Conservation (phyloP, 2,797 vertebrate species). For the Coregonus ussuriensis region DNA sequence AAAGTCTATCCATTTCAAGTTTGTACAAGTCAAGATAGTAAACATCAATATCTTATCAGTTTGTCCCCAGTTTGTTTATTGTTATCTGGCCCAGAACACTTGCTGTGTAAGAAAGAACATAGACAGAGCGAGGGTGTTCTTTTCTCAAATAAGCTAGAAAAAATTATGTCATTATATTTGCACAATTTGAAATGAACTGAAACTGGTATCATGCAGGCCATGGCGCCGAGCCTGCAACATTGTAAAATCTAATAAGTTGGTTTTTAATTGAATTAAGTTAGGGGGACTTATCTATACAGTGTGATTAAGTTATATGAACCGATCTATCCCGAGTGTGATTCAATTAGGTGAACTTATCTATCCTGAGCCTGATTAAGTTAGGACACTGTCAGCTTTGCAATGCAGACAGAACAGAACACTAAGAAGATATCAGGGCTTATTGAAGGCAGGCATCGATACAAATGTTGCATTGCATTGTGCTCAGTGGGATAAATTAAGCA, state of each 20-base stretch:
- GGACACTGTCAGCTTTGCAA: slow-evolving; percentile 51
- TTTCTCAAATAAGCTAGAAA: slow-evolving; percentile 48
- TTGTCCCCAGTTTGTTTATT: slow-evolving; percentile 41
- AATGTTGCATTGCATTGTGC: slow-evolving; percentile 53
- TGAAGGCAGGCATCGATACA: slow-evolving; percentile 46
- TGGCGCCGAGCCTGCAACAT: no score
- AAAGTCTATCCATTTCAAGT: background rate
- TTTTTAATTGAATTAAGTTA: background rate
- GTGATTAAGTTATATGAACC: background rate
- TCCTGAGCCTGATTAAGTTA: background rate
- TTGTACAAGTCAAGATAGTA: background rate
- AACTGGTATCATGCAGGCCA: slow-evolving; percentile 43
- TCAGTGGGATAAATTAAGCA: slow-evolving; percentile 73
- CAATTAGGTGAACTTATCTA: background rate
- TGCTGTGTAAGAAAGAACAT: no score
- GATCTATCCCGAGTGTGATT: background rate
- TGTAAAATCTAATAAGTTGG: no score
- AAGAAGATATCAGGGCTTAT: slow-evolving; percentile 46
- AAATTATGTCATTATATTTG: slow-evolving; percentile 37
- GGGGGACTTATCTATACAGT: background rate
- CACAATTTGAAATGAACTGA: background rate
- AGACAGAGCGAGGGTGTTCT: slow-evolving; percentile 18
- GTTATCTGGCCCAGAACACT: slow-evolving; percentile 46
- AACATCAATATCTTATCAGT: slow-evolving; percentile 62
- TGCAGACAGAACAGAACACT: slow-evolving; percentile 48